phyloP scores from a whole-genome alignment of 2,888 invertebrate species.

The Baccha elongata region DNA sequence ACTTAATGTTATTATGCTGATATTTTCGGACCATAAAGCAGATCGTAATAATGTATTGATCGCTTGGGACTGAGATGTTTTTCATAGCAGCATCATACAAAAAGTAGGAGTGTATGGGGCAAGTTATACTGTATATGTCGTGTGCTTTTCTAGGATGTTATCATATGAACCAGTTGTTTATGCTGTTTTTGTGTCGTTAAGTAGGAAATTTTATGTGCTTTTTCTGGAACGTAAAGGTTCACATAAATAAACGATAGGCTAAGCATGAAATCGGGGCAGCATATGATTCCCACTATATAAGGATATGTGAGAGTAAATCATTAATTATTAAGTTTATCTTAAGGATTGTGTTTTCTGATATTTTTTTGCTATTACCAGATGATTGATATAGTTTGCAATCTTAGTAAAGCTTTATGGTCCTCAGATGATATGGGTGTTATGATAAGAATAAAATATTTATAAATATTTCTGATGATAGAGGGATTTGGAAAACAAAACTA shows the following conservation, averaged over 20 bases:
- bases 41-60: constrained; percentile 65
- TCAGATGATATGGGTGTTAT: constrained; percentile 16
- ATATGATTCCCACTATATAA: constrained; percentile 13
- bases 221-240: constrained; percentile 16
- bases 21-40: constrained; percentile 59
- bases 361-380: constrained; percentile 1
- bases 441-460: constrained; percentile 6
- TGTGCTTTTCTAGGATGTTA: constrained; percentile 23
- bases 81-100: constrained; percentile 14
- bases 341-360: constrained; percentile 7
- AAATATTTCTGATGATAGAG: too few species aligned
- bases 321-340: constrained; percentile 49
- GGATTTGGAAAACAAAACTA: too few species aligned
- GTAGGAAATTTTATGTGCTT: constrained; percentile 39
- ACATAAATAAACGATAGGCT: constrained; percentile 34
- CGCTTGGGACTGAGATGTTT: constrained; percentile 50
- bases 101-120: constrained; percentile 4
- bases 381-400: constrained; percentile 41
- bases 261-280: constrained; percentile 22
- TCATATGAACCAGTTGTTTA: constrained; percentile 41
- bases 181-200: constrained; percentile 36
- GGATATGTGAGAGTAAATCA: constrained; percentile 16
- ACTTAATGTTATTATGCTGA: constrained; percentile 48
- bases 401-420: constrained; percentile 23
- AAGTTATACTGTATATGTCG: background rate